Conservation (phyloP, 1,140 invertebrate species). For the Condylostylus longicornis region DNA sequence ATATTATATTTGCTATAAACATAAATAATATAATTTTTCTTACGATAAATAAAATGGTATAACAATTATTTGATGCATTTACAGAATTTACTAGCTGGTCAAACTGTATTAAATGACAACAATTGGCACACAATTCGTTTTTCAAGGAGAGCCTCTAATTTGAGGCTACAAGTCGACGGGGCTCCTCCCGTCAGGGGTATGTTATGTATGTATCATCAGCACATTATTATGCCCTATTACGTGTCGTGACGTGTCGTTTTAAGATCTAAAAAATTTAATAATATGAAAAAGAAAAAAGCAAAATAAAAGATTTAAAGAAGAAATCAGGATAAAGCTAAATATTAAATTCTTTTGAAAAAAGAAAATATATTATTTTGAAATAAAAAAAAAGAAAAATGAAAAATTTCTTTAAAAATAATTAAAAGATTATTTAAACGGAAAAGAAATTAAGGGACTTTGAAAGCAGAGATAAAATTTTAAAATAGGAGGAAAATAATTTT, state of each 20-base stretch:
- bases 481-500: no score
- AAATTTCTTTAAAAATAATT: no score
- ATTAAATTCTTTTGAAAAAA: no score
- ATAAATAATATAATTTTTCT: neutral
- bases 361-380: no score
- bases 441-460: no score
- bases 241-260: constrained; percentile 34
- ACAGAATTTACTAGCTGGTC: constrained; percentile 67
- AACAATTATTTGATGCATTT: constrained; percentile 6
- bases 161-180: constrained; percentile 75
- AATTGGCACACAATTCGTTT: constrained; percentile 86
- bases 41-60: neutral
- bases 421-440: no score
- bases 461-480: no score
- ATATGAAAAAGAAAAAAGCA: no score
- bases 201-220: constrained; percentile 51
- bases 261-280: constrained; percentile 13
- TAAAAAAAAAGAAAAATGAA: no score
- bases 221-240: constrained; percentile 35
- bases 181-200: constrained; percentile 68
- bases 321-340: no score
- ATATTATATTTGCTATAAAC: neutral
- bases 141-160: constrained; percentile 62
- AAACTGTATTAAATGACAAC: constrained; percentile 74
- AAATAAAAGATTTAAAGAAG: no score